Percentiles rank a stretch among this genome's conserved stretches.
Evolutionary conservation across 2,888 invertebrate genomes (phyloP).

Genomic region (Phyto melanocephala): DNA sequence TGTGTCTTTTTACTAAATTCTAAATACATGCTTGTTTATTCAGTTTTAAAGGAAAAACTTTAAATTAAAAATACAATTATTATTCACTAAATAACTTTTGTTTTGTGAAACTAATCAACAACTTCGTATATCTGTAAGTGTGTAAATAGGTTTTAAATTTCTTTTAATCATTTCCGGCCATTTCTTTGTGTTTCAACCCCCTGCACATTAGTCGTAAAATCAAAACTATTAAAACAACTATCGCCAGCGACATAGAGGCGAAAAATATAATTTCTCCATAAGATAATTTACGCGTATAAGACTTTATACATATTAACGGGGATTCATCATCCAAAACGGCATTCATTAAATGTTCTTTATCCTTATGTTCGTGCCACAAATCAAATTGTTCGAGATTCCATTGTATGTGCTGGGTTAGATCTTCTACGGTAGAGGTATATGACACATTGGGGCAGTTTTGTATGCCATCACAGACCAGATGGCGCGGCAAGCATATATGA

Average conservation of each 20-base stretch:
- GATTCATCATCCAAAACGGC: slow-evolving; percentile 85
- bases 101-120: slow-evolving; percentile 53
- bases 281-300: slow-evolving; percentile 77
- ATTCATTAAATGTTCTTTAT: slow-evolving; percentile 78
- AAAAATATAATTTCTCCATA: slow-evolving; percentile 76
- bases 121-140: slow-evolving; percentile 44
- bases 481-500: slow-evolving; percentile 89
- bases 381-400: slow-evolving; percentile 82
- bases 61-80: too few relatives aligned
- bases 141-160: neutral
- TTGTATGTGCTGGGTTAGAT: slow-evolving; percentile 81
- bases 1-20: too few relatives aligned
- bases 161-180: slow-evolving; percentile 45
- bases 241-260: slow-evolving; percentile 73
- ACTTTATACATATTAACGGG: slow-evolving; percentile 84
- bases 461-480: slow-evolving; percentile 91
- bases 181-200: slow-evolving; percentile 63
- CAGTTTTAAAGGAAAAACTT: too few relatives aligned
- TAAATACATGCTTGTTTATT: too few relatives aligned
- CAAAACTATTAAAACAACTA: slow-evolving; percentile 76
- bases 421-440: slow-evolving; percentile 77
- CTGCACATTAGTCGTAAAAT: slow-evolving; percentile 77
- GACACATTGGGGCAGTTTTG: slow-evolving; percentile 91
- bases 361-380: slow-evolving; percentile 79
- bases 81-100: slow-evolving; percentile 63